Conservation (phyloP, 2,888 invertebrate species). For the Anorthoa munda region DNA sequence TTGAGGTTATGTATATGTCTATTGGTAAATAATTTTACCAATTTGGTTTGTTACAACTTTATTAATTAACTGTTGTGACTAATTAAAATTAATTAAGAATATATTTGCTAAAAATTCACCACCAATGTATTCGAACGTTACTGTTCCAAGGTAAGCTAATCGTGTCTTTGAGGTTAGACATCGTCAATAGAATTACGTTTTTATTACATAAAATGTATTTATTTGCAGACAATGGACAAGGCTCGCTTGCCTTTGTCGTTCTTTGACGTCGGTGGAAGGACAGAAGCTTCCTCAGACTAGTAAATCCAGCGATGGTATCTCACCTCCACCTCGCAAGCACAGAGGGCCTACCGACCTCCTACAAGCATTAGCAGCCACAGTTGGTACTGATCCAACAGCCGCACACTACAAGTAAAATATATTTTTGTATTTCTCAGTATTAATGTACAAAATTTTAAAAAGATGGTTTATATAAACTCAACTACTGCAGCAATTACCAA, state of each 20-base stretch:
- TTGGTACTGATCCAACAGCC: slow-evolving; percentile 95
- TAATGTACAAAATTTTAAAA: too few relatives aligned
- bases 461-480: too few relatives aligned
- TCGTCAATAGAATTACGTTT: slow-evolving; percentile 13
- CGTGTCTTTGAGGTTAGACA: slow-evolving; percentile 51
- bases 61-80: background rate
- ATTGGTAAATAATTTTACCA: background rate
- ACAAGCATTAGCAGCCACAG: slow-evolving; percentile 94
- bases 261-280: slow-evolving; percentile 80
- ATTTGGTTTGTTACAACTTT: background rate
- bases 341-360: slow-evolving; percentile 96
- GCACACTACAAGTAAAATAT: slow-evolving; percentile 93
- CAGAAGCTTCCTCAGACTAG: slow-evolving; percentile 81
- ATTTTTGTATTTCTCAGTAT: too few relatives aligned
- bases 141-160: slow-evolving; percentile 73
- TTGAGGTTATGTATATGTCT: slow-evolving; percentile 50
- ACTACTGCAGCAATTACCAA: too few relatives aligned
- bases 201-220: slow-evolving; percentile 44
- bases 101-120: background rate
- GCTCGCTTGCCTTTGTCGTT: slow-evolving; percentile 81
- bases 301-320: slow-evolving; percentile 83
- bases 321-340: slow-evolving; percentile 93
- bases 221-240: slow-evolving; percentile 82
- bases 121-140: slow-evolving; percentile 78
- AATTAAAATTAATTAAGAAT: background rate